Conservation (phyloP, 2,797 vertebrate genomes). For the Sebastes vulpes region DNA sequence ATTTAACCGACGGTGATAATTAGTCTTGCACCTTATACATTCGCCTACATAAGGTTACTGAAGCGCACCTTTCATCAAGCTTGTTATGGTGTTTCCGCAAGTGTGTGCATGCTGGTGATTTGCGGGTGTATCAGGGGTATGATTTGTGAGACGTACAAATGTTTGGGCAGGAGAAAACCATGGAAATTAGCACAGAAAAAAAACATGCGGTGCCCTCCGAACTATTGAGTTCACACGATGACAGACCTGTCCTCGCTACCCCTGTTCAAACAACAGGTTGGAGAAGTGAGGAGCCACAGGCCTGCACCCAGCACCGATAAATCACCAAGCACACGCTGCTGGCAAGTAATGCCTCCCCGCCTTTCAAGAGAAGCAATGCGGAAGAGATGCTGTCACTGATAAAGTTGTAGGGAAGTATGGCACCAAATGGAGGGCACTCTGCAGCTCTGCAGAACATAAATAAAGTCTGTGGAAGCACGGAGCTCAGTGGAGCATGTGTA, state of each 20-base stretch:
- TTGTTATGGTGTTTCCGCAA: slow-evolving; percentile 3
- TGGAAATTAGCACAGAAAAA: slow-evolving; percentile 57
- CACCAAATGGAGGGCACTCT: slow-evolving; percentile 32
- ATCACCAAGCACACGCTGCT: slow-evolving; percentile 53
- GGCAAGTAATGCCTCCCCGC: slow-evolving; percentile 18
- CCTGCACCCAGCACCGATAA: slow-evolving; percentile 50
- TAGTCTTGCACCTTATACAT: slow-evolving; percentile 60
- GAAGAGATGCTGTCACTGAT: slow-evolving; percentile 68
- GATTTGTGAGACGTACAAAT: slow-evolving; percentile 5
- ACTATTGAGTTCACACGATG: slow-evolving; percentile 47
- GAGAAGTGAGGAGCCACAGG: slow-evolving; percentile 39
- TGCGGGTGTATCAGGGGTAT: background rate
- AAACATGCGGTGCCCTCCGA: slow-evolving; percentile 8
- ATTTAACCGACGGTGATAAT: slow-evolving; percentile 63
- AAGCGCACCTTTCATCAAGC: slow-evolving; percentile 50
- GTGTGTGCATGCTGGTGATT: slow-evolving; percentile 35
- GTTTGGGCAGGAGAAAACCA: slow-evolving; percentile 27
- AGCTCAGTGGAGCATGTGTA: slow-evolving; percentile 44
- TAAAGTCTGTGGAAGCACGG: slow-evolving; percentile 23
- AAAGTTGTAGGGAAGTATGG: slow-evolving; percentile 47
- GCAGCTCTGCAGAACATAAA: slow-evolving; percentile 57
- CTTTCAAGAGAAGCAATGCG: slow-evolving; percentile 52
- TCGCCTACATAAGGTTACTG: slow-evolving; percentile 45
- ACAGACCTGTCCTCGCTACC: slow-evolving; percentile 49
- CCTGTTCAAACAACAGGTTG: slow-evolving; percentile 58